Conservation (phyloP, 2,888 invertebrate species). For the Orthosia gothica region DNA sequence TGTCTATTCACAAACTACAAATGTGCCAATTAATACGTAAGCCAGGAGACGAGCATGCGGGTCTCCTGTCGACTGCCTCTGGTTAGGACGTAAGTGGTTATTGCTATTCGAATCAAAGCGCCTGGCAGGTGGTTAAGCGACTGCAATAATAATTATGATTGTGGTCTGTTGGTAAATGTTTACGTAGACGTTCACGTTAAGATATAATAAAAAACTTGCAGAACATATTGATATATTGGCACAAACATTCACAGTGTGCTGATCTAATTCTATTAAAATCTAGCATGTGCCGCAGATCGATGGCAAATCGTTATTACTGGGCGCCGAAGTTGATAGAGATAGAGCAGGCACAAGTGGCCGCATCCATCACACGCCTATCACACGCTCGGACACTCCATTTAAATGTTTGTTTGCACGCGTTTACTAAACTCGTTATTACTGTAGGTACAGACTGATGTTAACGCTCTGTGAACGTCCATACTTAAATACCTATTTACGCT, state of each 20-base stretch:
- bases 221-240: not conserved
- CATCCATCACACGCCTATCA: slow-evolving; percentile 73
- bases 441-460: not conserved
- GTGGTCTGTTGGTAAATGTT: not conserved
- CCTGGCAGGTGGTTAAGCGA: not conserved
- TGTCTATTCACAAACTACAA: not conserved
- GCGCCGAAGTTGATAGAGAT: slow-evolving; percentile 69
- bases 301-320: slow-evolving; percentile 68
- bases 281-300: slow-evolving; percentile 29
- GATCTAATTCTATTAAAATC: slow-evolving; percentile 28
- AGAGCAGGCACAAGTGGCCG: slow-evolving; percentile 63
- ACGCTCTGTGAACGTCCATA: not conserved
- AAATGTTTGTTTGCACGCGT: slow-evolving; percentile 29
- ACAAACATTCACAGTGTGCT: not conserved
- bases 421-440: slow-evolving; percentile 14
- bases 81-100: slow-evolving; percentile 9
- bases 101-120: slow-evolving; percentile 6
- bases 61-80: not conserved
- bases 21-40: not conserved
- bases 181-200: not conserved
- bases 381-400: slow-evolving; percentile 51
- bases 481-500: not conserved
- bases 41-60: not conserved
- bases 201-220: not conserved
- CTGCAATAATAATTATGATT: slow-evolving; percentile 17